Evolutionary conservation across 2,888 invertebrate genomes (phyloP).

Genomic region (Ischnus inquisitorius): DNA sequence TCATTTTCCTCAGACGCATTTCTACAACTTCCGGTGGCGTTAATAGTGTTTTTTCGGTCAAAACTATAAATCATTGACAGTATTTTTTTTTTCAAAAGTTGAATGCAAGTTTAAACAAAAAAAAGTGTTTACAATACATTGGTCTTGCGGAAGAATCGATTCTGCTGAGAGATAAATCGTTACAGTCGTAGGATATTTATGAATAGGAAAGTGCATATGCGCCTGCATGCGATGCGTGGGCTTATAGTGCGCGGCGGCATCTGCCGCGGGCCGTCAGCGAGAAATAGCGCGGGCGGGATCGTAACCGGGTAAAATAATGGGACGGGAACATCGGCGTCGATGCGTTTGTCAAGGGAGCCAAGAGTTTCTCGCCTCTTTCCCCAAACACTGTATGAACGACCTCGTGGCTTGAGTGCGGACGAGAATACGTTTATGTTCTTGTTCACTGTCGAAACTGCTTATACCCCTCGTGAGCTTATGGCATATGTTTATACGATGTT

Average conservation of each 20-base stretch:
- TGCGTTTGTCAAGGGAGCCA: slow-evolving; percentile 41
- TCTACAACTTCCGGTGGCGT: no score
- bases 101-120: neutral
- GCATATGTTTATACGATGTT: slow-evolving; percentile 5
- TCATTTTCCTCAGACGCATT: no score
- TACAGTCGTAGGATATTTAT: neutral
- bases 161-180: neutral
- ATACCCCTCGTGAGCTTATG: slow-evolving; percentile 55
- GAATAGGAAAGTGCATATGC: neutral
- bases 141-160: neutral
- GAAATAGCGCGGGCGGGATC: slow-evolving; percentile 12
- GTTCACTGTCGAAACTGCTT: slow-evolving; percentile 56
- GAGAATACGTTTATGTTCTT: slow-evolving; percentile 56
- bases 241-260: neutral
- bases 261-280: slow-evolving; percentile 12
- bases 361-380: neutral
- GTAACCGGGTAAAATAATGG: slow-evolving; percentile 33
- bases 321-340: slow-evolving; percentile 38
- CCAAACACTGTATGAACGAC: slow-evolving; percentile 42
- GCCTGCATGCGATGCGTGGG: neutral
- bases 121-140: neutral
- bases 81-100: no score
- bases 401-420: slow-evolving; percentile 56
- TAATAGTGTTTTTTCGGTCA: no score
- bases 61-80: no score